Evolutionary conservation across 2,888 invertebrate species (phyloP).

Genomic region (Tridacna gigas): DNA sequence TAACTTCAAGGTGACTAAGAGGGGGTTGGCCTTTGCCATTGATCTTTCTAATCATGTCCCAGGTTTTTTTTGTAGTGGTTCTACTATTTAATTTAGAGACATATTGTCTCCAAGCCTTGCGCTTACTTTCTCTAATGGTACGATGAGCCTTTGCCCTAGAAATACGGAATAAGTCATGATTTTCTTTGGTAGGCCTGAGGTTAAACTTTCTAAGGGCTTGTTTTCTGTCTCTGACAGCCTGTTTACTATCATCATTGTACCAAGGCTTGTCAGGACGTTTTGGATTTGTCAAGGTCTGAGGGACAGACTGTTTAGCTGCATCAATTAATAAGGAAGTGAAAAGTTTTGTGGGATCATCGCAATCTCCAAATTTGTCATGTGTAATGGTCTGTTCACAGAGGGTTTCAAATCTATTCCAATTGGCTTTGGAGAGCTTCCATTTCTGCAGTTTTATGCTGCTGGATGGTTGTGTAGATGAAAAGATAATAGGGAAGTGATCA

Average conservation of each 20-base stretch:
- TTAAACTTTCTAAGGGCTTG: not conserved
- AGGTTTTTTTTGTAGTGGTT: not conserved
- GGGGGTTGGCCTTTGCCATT: not conserved
- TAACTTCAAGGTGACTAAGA: not conserved
- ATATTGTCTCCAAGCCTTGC: conserved; percentile 4
- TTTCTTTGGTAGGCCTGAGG: not conserved
- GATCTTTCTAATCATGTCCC: conserved; percentile 1
- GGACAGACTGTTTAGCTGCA: not conserved
- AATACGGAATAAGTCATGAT: not conserved
- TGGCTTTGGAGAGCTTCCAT: conserved; percentile 6
- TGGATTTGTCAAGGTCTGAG: conserved; percentile 9
- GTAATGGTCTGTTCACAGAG: not conserved
- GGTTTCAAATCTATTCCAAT: not conserved
- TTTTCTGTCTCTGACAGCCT: conserved; percentile 18
- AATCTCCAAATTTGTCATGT: not conserved
- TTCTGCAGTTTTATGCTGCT: not conserved
- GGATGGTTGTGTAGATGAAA: not conserved
- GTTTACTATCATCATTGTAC: conserved; percentile 1
- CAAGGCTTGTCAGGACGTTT: conserved; percentile 8
- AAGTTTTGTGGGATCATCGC: not conserved
- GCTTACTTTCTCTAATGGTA: not conserved
- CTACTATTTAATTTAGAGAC: not conserved
- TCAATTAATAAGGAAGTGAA: conserved; percentile 2
- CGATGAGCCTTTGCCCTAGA: not conserved
- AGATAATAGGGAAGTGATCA: not conserved